A percentile compares a stretch with the other conserved stretches of the same genome.
Evolutionary conservation across 2,113 vertebrate species (phyloP).

Genomic region (Charadrius vociferus): DNA sequence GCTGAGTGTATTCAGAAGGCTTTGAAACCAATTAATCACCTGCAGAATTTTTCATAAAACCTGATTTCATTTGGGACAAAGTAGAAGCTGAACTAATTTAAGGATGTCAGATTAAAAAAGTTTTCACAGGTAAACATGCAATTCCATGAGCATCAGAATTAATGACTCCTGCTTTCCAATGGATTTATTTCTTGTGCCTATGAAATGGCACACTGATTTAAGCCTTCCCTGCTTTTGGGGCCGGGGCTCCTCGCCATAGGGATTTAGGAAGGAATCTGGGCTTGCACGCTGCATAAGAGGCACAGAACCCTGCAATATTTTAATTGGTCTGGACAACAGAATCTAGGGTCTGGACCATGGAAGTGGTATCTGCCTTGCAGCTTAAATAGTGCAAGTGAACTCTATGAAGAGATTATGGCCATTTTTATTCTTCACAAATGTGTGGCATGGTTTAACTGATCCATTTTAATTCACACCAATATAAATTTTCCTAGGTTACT

Average conservation of each 20-base stretch:
- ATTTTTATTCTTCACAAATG: not conserved
- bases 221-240: not conserved
- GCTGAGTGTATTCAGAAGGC: conserved; percentile 3
- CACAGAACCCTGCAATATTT: not conserved
- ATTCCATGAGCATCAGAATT: conserved; percentile 22
- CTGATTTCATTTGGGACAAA: conserved; percentile 57
- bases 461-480: not conserved
- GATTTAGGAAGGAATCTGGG: conserved; percentile 33
- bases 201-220: not conserved
- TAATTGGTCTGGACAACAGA: not conserved
- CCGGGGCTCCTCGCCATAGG: not conserved
- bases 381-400: not conserved
- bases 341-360: not conserved
- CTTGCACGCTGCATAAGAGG: not conserved
- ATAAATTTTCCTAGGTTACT: not conserved
- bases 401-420: not conserved
- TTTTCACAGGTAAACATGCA: conserved; percentile 57
- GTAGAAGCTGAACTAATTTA: conserved; percentile 59
- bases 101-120: conserved; percentile 52
- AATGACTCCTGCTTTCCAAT: conserved; percentile 28
- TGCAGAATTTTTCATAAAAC: conserved; percentile 45
- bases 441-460: not conserved
- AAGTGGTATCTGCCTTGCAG: not conserved
- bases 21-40: conserved; percentile 65
- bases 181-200: not conserved